Conservation (phyloP, 2,888 invertebrate genomes). For the Hypomecis atomaria region DNA sequence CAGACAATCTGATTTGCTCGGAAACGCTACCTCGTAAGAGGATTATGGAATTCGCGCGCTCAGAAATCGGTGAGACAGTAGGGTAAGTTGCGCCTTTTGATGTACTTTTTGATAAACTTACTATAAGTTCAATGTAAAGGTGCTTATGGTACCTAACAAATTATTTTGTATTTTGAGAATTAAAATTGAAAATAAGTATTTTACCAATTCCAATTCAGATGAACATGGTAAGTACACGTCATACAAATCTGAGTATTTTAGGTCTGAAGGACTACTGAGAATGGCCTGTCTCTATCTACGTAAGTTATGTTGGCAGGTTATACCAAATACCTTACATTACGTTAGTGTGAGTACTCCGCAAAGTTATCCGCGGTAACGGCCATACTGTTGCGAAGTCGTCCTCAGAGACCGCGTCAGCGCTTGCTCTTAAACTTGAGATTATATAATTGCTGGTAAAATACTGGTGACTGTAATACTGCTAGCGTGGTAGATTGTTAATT, state of each 20-base stretch:
- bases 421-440: slow-evolving; percentile 18
- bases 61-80: slow-evolving; percentile 14
- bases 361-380: background rate
- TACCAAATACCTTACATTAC: background rate
- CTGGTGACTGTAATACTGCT: slow-evolving; percentile 11
- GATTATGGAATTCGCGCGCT: slow-evolving; percentile 27
- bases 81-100: background rate
- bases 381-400: background rate
- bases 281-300: no score
- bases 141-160: no score
- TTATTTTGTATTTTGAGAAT: no score
- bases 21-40: slow-evolving; percentile 32
- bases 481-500: slow-evolving; percentile 15
- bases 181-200: no score
- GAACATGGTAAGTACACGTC: no score
- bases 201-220: no score
- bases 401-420: slow-evolving; percentile 19
- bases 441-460: slow-evolving; percentile 27
- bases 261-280: no score
- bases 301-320: no score
- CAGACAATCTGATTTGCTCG: slow-evolving; percentile 30
- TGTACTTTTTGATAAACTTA: background rate
- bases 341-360: background rate
- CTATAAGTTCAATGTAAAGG: no score
- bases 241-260: no score